Evolutionary conservation across 2,888 invertebrate species (phyloP), one percentile per base, ranked within the genome.

Genomic region (Dryobota labecula): DNA sequence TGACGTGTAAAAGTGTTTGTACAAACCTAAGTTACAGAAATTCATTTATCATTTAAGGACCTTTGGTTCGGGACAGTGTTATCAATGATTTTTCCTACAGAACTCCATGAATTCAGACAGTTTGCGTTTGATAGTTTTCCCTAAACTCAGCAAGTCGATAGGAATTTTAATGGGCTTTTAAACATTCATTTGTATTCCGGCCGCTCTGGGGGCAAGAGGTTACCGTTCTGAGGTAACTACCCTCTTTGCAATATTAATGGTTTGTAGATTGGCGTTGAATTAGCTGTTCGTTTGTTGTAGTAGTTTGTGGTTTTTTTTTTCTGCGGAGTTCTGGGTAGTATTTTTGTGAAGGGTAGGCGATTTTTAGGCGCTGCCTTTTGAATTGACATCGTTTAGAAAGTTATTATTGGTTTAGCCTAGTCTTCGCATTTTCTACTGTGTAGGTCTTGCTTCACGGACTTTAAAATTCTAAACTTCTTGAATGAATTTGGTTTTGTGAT

Each of bases 181-280:
- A 78, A 83, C 61, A 76, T 83, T 73, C 33, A 84, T 84, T 81
- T 24, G 73, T 83, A 84, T 84, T 76, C 81, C 47, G 60, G 20
- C 64, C 54, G 33, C 49, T 54, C 49, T 38, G 47, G 43, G 54
- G 63, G 47, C 69, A 49, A 51, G 66, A 70, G 66, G 69, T 70
- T 82, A 70, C 51, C 64, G 51, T 58, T 72, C 57, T 18, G 68
- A 47, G 62, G 75, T 75, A 69, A 74, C 84, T 76, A 81, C 78
- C 81, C 78, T 74, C 73, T 56, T 58, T 84, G 58, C 61, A 83
- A 83, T 73, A 76, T 80, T 76, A 77, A 84, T 82, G 73, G n/a
- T 57, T 62, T 51, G 62, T 80, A 38, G 27, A 33, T 38, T 27
- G 33, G 53, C 33, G 61, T 45, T 18, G 72, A 47, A 57, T 64